Base-by-base conservation (phyloP, 2,797 vertebrate species). In the Buceros bicornis region DNA sequence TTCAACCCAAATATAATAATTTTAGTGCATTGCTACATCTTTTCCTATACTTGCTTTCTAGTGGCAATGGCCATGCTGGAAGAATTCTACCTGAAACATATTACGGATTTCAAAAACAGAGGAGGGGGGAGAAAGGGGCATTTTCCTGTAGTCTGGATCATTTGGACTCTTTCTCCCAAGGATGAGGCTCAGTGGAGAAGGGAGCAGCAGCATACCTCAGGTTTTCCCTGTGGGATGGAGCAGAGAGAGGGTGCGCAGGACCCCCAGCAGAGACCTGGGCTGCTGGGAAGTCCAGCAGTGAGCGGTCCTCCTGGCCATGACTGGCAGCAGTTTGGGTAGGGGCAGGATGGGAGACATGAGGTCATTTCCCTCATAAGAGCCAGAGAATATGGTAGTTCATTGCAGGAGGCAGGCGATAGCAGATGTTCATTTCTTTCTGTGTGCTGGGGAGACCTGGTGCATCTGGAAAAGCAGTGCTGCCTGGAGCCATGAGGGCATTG, bases 91-190 rank as follows among this genome's bases (percentile, higher is more conserved):
- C 26, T 53, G 76, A 74, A 84, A 64, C 13, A 25, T 33, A 2
- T 6, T 4, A 40, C 56, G 14, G 33, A 47, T 81, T 83, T 74
- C 33, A 22, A 69, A 71, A 82, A 47, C 5, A 19, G 28, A 53
- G 35, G 79, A 76, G 4, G 1, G 2, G 40, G 31, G 29, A 14
- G 29, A 45, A n/a, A 18, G 17, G 7, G 2, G 0, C 1, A 2
- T 8, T 58, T 80, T 76, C 18, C 21, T 80, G 16, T 57, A 35
- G 54, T 76, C 42, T 66, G 37, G 12, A 31, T 48, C 26, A 5
- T 85, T 82, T 48, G 29, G 5, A 10, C 2, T 83, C 21, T 50
- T 64, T 37, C 74, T 69, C 60, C 33, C 8, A 43, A 29, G 42
- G 54, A 72, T 37, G 11, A 77, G 16, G 35, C 22, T 74, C 8